Percentiles rank a stretch among this genome's conserved stretches.
Conservation (phyloP, 2,797 vertebrate genomes). For the Dicrostonyx torquatus region DNA sequence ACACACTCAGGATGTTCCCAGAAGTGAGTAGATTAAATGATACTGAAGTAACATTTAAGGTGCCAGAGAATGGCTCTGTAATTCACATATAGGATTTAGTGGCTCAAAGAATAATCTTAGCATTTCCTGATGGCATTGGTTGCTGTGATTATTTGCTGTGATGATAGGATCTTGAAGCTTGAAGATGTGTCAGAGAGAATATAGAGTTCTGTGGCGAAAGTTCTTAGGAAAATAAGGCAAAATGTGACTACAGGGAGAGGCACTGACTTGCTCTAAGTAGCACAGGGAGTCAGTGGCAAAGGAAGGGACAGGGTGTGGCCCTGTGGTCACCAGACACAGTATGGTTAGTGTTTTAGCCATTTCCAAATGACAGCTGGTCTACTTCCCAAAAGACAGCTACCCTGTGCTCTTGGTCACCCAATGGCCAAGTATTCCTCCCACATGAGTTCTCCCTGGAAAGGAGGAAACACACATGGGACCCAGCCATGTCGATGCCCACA, state of each 20-base stretch:
- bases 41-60: not conserved
- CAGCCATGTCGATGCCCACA: rapidly evolving
- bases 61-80: not conserved
- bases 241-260: not conserved
- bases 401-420: not conserved
- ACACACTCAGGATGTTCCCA: not conserved
- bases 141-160: not conserved
- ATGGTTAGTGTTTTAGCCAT: not conserved
- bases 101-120: slow-evolving; percentile 5
- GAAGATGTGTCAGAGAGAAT: not conserved
- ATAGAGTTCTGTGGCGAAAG: not conserved
- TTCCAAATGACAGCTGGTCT: not conserved
- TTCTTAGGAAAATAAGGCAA: not conserved
- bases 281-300: not conserved
- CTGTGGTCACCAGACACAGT: not conserved
- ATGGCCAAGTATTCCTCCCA: not conserved
- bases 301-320: not conserved
- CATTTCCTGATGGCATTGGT: not conserved
- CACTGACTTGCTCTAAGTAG: not conserved
- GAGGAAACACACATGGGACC: rapidly evolving
- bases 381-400: not conserved
- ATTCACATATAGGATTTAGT: not conserved
- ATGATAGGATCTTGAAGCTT: not conserved
- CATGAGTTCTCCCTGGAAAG: not conserved
- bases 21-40: slow-evolving; percentile 4